Conservation (phyloP, 2,888 invertebrate genomes). For the Cataglyphis cursor region DNA sequence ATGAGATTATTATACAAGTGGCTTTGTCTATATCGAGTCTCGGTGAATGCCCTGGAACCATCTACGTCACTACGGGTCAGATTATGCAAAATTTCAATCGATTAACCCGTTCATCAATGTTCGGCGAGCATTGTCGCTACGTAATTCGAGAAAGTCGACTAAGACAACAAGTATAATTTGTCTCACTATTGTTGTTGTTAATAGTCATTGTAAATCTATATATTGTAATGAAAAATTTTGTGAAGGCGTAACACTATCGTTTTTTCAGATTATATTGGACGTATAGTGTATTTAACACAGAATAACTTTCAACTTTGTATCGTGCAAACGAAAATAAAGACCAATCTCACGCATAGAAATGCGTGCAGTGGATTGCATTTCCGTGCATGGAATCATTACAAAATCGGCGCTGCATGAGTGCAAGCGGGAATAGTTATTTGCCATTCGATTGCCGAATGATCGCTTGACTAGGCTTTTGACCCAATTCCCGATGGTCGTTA, state of each 20-base stretch:
- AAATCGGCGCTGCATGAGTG: slow-evolving; percentile 32
- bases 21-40: slow-evolving; percentile 22
- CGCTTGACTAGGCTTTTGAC: slow-evolving; percentile 61
- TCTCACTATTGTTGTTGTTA: slow-evolving; percentile 14
- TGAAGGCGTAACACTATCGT: not conserved
- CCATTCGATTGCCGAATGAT: slow-evolving; percentile 65
- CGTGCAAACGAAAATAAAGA: slow-evolving; percentile 32
- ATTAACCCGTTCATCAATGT: slow-evolving; percentile 39
- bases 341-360: slow-evolving; percentile 39
- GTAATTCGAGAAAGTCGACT: slow-evolving; percentile 27
- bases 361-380: slow-evolving; percentile 50
- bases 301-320: slow-evolving; percentile 22
- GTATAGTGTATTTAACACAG: slow-evolving; percentile 15
- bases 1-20: slow-evolving; percentile 40
- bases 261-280: not conserved
- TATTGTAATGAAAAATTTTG: slow-evolving; percentile 36
- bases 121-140: slow-evolving; percentile 34
- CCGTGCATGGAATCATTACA: slow-evolving; percentile 54
- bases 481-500: slow-evolving; percentile 65
- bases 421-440: slow-evolving; percentile 54
- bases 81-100: slow-evolving; percentile 59
- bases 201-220: not conserved
- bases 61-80: slow-evolving; percentile 52
- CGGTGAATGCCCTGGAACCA: slow-evolving; percentile 55
- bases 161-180: slow-evolving; percentile 37